A percentile compares a stretch with the other conserved stretches of the same genome.
These are phyloP conservation scores for Heliornis fulica DNA, from an alignment of 2,113 vertebrate genomes.

Conservation along the genomic window DNA sequence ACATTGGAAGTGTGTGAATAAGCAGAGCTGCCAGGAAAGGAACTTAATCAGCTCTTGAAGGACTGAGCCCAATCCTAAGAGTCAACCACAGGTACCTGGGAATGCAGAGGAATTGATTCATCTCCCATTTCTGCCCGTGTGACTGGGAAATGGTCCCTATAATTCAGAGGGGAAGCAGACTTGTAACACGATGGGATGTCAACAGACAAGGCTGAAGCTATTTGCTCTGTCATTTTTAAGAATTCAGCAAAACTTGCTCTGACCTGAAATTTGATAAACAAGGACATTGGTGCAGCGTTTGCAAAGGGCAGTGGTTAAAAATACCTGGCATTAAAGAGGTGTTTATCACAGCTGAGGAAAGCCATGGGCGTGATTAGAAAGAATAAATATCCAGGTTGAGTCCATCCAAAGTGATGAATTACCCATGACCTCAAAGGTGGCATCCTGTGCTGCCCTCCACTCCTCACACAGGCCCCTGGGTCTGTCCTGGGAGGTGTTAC, in stretches of 20 bases:
- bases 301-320: constrained; percentile 1
- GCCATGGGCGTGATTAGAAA: neutral
- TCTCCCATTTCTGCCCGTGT: neutral
- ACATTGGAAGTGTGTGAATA: neutral
- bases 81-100: fast-evolving
- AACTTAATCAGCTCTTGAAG: neutral
- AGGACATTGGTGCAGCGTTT: neutral
- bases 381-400: neutral
- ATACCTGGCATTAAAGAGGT: neutral
- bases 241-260: neutral
- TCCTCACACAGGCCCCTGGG: too few species aligned
- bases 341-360: neutral
- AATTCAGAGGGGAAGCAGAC: neutral
- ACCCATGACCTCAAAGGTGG: fast-evolving
- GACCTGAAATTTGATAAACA: neutral
- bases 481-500: too few species aligned
- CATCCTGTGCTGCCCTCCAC: neutral
- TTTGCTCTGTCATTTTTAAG: neutral
- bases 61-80: neutral
- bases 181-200: neutral
- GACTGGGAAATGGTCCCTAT: neutral
- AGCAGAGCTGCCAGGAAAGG: neutral
- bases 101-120: neutral
- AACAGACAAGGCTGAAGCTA: neutral
- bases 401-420: neutral